These are phyloP conservation scores for Lasioglossum pauxillum DNA, from an alignment of 2,888 invertebrate genomes.

Conservation along the genomic window DNA sequence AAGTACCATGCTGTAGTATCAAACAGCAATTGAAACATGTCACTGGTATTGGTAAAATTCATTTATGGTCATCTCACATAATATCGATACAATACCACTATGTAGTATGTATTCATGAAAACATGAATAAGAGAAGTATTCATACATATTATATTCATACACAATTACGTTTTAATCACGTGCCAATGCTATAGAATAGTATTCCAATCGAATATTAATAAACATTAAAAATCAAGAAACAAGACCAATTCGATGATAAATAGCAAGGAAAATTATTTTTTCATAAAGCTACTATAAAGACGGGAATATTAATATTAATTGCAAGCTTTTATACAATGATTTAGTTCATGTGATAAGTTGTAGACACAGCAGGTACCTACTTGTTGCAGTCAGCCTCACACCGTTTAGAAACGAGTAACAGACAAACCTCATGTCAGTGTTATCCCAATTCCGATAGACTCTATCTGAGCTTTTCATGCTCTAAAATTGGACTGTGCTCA, in stretches of 20 bases:
- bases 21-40: neutral
- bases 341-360: neutral
- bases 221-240: neutral
- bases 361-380: neutral
- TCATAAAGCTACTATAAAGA: neutral
- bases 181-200: neutral
- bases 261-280: neutral
- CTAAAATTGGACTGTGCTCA: neutral
- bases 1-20: neutral
- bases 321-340: neutral
- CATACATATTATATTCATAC: neutral
- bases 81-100: neutral
- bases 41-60: neutral
- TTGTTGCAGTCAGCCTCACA: neutral
- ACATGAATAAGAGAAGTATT: neutral
- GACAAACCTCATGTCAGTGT: neutral
- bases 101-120: neutral
- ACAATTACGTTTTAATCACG: neutral
- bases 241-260: neutral
- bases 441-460: neutral
- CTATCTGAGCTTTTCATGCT: neutral
- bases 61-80: neutral
- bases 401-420: neutral
- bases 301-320: neutral
- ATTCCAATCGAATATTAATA: neutral